Base-by-base conservation (phyloP, 2,113 vertebrate species). In the Catagonus wagneri region DNA sequence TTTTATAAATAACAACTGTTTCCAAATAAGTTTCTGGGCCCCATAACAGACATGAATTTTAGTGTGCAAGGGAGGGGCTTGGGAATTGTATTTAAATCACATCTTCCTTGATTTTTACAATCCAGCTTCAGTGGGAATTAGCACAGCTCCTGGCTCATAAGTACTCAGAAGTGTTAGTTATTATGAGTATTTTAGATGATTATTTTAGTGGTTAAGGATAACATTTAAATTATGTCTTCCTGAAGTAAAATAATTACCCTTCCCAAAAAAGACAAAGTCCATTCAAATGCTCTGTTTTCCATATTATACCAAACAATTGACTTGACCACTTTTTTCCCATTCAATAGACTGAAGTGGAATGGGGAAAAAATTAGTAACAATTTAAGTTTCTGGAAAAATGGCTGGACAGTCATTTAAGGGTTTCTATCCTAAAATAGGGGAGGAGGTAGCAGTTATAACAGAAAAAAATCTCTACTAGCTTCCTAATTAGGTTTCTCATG, bases 401-500 rank as follows among this genome's bases (percentile, higher is more conserved):
- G 60, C 14, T 69, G 10, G 17, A 22, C 68, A 93, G 32, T 20
- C 44, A 44, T 93, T 87, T 79, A 65, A 94, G 52, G 22, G 54
- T 88, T 83, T 94, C 15, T 89, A 20, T 81, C 71, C 90, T 34
- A 58, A 16, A 92, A 20, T 44, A 54, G 27, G 22, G 14, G 25
- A 44, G 58, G 76, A 90, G 52, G 3, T 50, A 90, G 88, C 90
- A 89, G 93, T 89, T 86, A 54, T 44, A 89, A 74, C 83, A 72
- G n/a, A 84, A 32, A 83, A 93, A 93, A 75, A 71, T 83, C 34
- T 83, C 58, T 27, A 68, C 23, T 36, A 74, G 66, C 27, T 95
- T 93, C n/a, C 61, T 95, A 86, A 69, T 75, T 89, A 95, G 66
- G 93, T 85, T 72, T 93, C 27, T 89, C 50, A 20, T 22, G 39